Base-by-base conservation (phyloP, 2,113 vertebrate species). In the Fregata magnificens region DNA sequence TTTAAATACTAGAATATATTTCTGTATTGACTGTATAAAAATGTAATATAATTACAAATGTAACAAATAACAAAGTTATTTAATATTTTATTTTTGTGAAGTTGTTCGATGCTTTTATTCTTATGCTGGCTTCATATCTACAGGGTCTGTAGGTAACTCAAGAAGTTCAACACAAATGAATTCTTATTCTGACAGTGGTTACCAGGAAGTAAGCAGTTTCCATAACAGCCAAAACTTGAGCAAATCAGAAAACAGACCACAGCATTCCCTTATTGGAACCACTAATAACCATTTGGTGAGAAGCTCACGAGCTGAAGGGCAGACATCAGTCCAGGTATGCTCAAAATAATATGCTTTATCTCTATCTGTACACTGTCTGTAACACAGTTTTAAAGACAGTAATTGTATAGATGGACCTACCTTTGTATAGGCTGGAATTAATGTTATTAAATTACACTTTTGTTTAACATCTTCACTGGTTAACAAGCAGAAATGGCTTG, bases 81-180 rank as follows among this genome's bases (percentile, higher is more conserved):
- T 80, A 76, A 50, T 83, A 29, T 70, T 61, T 36, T 70, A 29
- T 50, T 86, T 94, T 61, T 21, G 25, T 88, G 28, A 73, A 74
- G 61, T 47, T 76, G 18, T 65, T 58, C 0, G 0, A 25, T 88
- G 58, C 58, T 85, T 94, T 77, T 62, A 32, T 96, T 90, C 90
- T 95, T 88, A 56, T 59, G 18, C 66, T 93, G 82, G 10, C 80
- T 97, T 97, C 32, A 5, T 97, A 70, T 97, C 79, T 97, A 18
- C 97, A 99, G 99, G 99, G 96, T 99, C 99, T 25, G 89, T 98
- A 63, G 99, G 99, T 96, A 99, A 99, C 97, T 99, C 99, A 3
- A 99, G 99, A 97, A 99, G 99, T 98, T 99, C 99, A 84, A 99
- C 99, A 52, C 99, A 99, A 96, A 99, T 99, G 99, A 99, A 99